Conservation (phyloP, 2,797 vertebrate genomes). For the Enteromius radiatus region DNA sequence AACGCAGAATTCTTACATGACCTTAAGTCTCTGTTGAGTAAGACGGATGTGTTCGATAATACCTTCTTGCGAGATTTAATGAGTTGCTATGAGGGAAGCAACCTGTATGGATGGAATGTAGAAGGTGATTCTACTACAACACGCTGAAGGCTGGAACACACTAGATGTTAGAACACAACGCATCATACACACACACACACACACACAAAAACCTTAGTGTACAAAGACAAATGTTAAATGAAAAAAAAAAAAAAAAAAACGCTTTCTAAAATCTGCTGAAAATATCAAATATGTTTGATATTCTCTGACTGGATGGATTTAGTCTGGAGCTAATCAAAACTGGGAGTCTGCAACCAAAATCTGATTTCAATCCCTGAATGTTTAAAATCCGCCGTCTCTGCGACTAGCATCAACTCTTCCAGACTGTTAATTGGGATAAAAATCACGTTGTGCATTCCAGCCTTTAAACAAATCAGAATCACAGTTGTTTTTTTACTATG, state of each 20-base stretch:
- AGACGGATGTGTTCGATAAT: neutral
- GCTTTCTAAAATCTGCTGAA: neutral
- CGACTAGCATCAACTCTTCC: neutral
- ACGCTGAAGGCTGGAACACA: conserved; percentile 11
- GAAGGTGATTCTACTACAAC: neutral
- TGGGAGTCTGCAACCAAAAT: neutral
- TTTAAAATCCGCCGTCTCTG: neutral
- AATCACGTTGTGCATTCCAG: neutral
- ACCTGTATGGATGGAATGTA: conserved; percentile 27
- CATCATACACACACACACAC: too few relatives aligned
- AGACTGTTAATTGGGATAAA: neutral
- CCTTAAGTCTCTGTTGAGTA: neutral
- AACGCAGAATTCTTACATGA: neutral
- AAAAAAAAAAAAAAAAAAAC: neutral
- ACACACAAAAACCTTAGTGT: too few relatives aligned
- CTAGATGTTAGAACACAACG: neutral
- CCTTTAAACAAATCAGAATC: neutral
- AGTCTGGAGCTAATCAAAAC: neutral
- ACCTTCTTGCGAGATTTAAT: neutral
- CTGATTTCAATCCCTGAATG: neutral
- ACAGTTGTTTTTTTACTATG: neutral
- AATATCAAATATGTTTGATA: neutral
- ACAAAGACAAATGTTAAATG: neutral
- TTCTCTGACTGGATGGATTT: neutral
- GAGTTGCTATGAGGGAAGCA: neutral